A percentile compares a stretch with the other conserved stretches of the same genome.
Conservation (phyloP, 1,140 invertebrate genomes). For the Brachystomella parvula region DNA sequence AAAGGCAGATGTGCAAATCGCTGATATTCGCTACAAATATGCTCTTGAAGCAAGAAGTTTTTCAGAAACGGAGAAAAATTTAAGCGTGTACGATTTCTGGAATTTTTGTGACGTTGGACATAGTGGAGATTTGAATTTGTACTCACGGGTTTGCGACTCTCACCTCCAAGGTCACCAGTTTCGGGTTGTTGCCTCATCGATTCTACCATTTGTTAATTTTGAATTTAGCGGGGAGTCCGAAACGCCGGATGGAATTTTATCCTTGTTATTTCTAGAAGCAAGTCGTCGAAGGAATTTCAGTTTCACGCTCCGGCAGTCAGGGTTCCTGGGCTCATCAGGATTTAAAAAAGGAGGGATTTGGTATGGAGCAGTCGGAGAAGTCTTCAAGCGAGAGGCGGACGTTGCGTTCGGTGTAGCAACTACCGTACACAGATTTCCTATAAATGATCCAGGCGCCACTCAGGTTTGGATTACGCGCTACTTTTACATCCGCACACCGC, state of each 20-base stretch:
- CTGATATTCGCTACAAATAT: constrained; percentile 9
- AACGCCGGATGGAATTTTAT: neutral
- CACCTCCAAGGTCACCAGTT: neutral
- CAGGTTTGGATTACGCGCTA: neutral
- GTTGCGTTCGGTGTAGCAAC: neutral
- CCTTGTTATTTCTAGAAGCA: neutral
- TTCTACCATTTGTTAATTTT: constrained; percentile 2
- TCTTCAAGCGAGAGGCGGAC: constrained; percentile 8
- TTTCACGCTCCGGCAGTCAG: neutral
- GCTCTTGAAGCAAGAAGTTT: neutral
- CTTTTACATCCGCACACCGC: constrained; percentile 8
- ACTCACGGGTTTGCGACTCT: neutral
- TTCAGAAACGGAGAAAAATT: neutral
- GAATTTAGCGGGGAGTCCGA: neutral
- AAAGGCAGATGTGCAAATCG: neutral
- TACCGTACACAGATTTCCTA: neutral
- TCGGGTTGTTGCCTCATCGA: neutral
- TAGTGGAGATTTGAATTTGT: neutral
- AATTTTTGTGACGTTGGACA: neutral
- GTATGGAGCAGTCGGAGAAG: constrained; percentile 12
- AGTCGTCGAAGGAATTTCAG: neutral
- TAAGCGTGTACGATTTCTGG: neutral
- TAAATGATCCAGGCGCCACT: neutral
- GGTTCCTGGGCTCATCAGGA: constrained; percentile 6
- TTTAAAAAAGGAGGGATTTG: constrained; percentile 4